Base-by-base conservation (phyloP, 2,888 invertebrate species). In the Oligia fasciuncula region DNA sequence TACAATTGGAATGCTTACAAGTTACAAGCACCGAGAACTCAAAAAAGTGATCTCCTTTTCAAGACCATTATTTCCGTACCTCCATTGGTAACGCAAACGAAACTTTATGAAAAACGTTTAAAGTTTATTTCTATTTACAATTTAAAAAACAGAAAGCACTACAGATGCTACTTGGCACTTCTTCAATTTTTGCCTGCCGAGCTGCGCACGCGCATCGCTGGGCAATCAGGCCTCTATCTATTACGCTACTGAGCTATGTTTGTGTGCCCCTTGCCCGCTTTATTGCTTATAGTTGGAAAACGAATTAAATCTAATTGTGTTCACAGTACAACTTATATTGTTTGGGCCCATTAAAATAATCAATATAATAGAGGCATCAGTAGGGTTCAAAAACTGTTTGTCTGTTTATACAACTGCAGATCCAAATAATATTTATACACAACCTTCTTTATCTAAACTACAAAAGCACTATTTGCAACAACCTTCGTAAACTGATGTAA, bases 401-500 rank as follows among this genome's bases (percentile, higher is more conserved):
- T 19, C 60, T n/a, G 6, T 35, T 5, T 35, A 35, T 8, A 13
- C 13, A 57, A 72, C 49, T 54, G 17, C n/a, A 4, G 14, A 11
- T 3, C 46, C 65, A 80, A 79, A 73, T 49, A 35, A 73, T 49
- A 67, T 54, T 23, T 35, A 57, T 63, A 70, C 83, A 80, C 80
- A 80, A 80, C 80, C 80, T 17, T 80, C 5, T 4, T 43, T 40
- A 23, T 0, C n/a, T 77, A 69, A 66, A 63, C 49, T 57, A 65
- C 43, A 29, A 68, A 83, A 77, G 65, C 83, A 77, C 77, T 40
- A 51, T 46, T 77, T 54, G 5, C 2, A 70, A 77, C 77, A 81
- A 81, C 77, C 83, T 57, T 49, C 29, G 51, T 67, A 40, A 17
- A 62, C 8, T 2, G 14, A 40, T 60, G 17, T 57, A 57, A 49